These are phyloP conservation scores for Urosaurus nigricauda DNA, from an alignment of 2,797 vertebrate genomes.

Conservation along the genomic window DNA sequence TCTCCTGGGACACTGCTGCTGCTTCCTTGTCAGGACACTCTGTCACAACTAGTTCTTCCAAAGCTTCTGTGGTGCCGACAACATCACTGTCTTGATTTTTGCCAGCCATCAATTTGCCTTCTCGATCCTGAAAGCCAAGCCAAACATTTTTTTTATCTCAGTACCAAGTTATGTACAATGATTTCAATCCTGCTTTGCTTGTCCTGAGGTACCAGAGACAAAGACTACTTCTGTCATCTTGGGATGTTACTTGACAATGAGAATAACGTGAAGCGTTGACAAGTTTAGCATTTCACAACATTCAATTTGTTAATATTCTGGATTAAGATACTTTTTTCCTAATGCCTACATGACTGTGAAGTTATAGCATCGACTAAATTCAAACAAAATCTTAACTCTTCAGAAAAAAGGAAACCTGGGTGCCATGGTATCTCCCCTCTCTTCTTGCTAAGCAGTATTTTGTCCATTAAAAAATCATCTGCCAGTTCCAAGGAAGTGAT, in stretches of 20 bases:
- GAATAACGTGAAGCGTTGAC: background rate
- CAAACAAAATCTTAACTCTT: background rate
- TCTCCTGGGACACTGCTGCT: conserved; percentile 61
- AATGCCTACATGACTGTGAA: background rate
- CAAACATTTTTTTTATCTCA: conserved; percentile 50
- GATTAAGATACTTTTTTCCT: background rate
- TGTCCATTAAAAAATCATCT: background rate
- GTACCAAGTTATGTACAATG: background rate
- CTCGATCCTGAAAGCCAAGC: conserved; percentile 83
- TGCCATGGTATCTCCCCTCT: background rate
- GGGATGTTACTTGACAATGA: background rate
- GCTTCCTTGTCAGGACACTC: conserved; percentile 75
- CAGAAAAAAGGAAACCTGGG: background rate
- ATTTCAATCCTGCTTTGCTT: background rate
- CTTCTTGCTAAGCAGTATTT: background rate
- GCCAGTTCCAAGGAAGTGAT: background rate
- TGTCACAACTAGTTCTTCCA: conserved; percentile 85
- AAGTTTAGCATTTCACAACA: background rate
- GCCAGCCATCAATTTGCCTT: conserved; percentile 79
- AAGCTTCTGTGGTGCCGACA: conserved; percentile 70
- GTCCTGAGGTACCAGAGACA: background rate
- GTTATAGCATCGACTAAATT: background rate
- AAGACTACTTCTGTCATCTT: background rate
- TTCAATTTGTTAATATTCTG: too few relatives aligned
- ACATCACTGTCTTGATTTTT: conserved; percentile 64